These are phyloP conservation scores for Synergus gifuensis DNA, from an alignment of 2,888 invertebrate species.

Conservation along the genomic window DNA sequence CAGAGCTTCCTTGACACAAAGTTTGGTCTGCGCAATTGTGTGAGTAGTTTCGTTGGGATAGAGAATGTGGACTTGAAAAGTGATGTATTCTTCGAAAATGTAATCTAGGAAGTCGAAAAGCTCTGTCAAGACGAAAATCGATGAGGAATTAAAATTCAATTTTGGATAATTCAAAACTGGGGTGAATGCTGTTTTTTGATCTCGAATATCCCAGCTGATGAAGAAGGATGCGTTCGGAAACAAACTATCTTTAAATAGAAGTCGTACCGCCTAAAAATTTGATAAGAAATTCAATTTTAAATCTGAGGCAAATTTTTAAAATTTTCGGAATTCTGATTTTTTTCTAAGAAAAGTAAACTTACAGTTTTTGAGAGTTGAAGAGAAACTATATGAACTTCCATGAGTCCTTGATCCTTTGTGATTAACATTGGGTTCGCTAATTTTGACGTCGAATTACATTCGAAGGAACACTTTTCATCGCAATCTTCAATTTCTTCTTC, in stretches of 20 bases:
- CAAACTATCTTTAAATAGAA: constrained; percentile 56
- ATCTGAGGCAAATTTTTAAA: neutral
- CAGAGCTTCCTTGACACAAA: constrained; percentile 67
- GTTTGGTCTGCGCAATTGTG: constrained; percentile 62
- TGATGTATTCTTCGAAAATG: constrained; percentile 58
- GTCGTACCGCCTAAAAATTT: constrained; percentile 58
- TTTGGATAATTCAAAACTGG: constrained; percentile 61
- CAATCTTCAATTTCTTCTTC: neutral
- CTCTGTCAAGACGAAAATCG: constrained; percentile 64
- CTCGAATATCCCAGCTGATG: constrained; percentile 67
- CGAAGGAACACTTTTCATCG: neutral
- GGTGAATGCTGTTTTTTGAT: constrained; percentile 62
- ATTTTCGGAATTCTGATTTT: too few species aligned
- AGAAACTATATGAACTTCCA: constrained; percentile 67
- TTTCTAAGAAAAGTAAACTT: constrained; percentile 46
- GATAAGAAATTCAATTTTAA: neutral
- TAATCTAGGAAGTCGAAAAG: constrained; percentile 64
- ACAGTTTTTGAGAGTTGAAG: constrained; percentile 66
- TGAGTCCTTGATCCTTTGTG: constrained; percentile 63
- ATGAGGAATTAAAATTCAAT: constrained; percentile 68
- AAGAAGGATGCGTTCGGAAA: constrained; percentile 59
- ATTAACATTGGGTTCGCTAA: constrained; percentile 57
- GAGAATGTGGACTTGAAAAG: constrained; percentile 62
- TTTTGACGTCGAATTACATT: neutral
- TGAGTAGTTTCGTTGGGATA: constrained; percentile 52